These are phyloP conservation scores for Brachyhypopomus occidentalis DNA, from an alignment of 2,113 vertebrate species.

Conservation along the genomic window DNA sequence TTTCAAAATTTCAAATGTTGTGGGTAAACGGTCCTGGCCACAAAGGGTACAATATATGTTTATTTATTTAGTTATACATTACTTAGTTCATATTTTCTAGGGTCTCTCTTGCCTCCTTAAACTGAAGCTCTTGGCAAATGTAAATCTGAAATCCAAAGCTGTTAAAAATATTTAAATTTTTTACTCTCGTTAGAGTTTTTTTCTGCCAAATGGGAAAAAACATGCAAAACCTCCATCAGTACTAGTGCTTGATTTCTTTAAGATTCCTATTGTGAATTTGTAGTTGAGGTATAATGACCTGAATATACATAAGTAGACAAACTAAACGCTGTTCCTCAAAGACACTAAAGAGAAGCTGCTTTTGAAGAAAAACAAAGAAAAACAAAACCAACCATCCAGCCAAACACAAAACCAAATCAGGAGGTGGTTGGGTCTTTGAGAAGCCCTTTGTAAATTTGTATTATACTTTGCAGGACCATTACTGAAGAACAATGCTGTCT, in stretches of 20 bases:
- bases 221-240: neutral
- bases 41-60: conserved; percentile 49
- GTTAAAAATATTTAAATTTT: too few relatives aligned
- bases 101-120: too few relatives aligned
- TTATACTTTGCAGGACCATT: neutral
- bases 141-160: too few relatives aligned
- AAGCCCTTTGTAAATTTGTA: conserved; percentile 11
- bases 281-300: conserved; percentile 28
- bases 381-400: neutral
- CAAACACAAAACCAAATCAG: neutral
- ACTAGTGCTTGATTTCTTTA: neutral
- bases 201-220: neutral
- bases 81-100: too few relatives aligned
- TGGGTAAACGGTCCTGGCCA: conserved; percentile 69
- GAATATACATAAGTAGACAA: neutral
- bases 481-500: too few relatives aligned
- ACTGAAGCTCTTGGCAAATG: too few relatives aligned
- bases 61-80: conserved; percentile 10
- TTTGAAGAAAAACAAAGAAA: neutral
- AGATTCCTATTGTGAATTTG: conserved; percentile 8
- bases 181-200: too few relatives aligned
- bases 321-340: neutral
- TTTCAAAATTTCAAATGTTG: conserved; percentile 32
- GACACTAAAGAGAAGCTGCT: conserved; percentile 1
- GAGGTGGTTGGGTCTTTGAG: neutral